A percentile compares a stretch with the other conserved stretches of the same genome.
These are phyloP conservation scores for Hymenochirus boettgeri DNA, from an alignment of 2,113 vertebrate genomes.

Conservation along the genomic window DNA sequence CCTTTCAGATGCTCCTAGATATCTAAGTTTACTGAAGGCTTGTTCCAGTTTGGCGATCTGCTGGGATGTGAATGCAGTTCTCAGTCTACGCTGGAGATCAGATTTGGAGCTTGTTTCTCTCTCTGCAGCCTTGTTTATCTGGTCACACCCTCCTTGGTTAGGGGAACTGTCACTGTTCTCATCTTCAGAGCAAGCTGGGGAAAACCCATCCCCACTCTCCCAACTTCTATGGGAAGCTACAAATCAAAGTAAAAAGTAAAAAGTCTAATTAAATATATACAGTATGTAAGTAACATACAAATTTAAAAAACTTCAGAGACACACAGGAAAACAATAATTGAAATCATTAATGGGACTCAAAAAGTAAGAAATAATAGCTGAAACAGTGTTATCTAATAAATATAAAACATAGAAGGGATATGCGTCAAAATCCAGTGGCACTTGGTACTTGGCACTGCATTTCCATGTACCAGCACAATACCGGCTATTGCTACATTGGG, in stretches of 20 bases:
- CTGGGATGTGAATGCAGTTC: slow-evolving; percentile 70
- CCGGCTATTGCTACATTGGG: too few species aligned
- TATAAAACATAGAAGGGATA: too few species aligned
- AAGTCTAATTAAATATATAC: too few species aligned
- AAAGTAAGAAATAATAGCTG: background rate
- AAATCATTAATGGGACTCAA: background rate
- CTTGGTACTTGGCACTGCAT: too few species aligned
- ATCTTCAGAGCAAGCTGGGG: slow-evolving; percentile 40
- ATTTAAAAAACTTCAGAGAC: too few species aligned
- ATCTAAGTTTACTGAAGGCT: slow-evolving; percentile 70
- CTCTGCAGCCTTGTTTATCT: slow-evolving; percentile 45
- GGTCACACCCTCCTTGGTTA: slow-evolving; percentile 38
- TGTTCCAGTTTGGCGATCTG: slow-evolving; percentile 72
- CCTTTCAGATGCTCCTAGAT: slow-evolving; percentile 67
- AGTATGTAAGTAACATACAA: too few species aligned
- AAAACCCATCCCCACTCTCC: slow-evolving; percentile 41
- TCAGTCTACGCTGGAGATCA: slow-evolving; percentile 51
- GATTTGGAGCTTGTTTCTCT: background rate
- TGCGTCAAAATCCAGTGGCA: too few species aligned
- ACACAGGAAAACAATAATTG: background rate
- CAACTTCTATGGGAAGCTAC: slow-evolving; percentile 10
- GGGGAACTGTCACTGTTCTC: slow-evolving; percentile 45
- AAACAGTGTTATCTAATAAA: too few species aligned
- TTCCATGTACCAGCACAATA: too few species aligned
- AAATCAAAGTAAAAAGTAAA: too few species aligned